Conservation (phyloP, 2,888 invertebrate genomes). For the Campoletis raptor region DNA sequence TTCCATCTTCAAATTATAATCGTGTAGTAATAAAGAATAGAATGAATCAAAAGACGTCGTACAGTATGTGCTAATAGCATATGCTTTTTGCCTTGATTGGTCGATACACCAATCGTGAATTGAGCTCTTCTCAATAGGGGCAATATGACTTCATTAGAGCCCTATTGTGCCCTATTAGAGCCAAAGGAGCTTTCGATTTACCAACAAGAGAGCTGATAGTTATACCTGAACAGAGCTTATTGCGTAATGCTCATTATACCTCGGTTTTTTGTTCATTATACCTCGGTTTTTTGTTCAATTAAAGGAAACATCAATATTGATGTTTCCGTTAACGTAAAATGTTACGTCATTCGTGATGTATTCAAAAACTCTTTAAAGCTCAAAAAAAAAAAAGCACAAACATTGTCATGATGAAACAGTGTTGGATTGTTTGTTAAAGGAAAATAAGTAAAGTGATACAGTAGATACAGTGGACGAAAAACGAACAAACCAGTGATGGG, state of each 20-base stretch:
- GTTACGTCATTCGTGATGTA: not conserved
- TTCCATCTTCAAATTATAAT: not conserved
- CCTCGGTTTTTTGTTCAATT: not conserved
- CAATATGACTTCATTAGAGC: constrained; percentile 13
- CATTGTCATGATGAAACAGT: not conserved
- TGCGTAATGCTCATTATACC: not conserved
- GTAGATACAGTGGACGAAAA: not conserved
- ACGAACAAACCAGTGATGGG: not conserved
- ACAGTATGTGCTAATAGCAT: not conserved
- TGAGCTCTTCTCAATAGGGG: constrained; percentile 2
- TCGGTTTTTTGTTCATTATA: not conserved
- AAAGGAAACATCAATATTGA: not conserved
- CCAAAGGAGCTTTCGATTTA: not conserved
- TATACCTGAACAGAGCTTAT: constrained; percentile 1
- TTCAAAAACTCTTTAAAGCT: no score
- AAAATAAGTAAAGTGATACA: not conserved
- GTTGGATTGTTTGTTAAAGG: not conserved
- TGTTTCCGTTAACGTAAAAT: not conserved
- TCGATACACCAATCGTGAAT: not conserved
- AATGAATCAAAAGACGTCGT: not conserved
- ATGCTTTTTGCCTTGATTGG: not conserved
- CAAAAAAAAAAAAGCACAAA: not conserved
- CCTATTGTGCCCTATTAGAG: constrained; percentile 10
- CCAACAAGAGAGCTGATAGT: not conserved
- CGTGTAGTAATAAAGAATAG: not conserved